phyloP scores from a whole-genome alignment of 2,797 vertebrate genomes.

The Xiphophorus birchmanni region DNA sequence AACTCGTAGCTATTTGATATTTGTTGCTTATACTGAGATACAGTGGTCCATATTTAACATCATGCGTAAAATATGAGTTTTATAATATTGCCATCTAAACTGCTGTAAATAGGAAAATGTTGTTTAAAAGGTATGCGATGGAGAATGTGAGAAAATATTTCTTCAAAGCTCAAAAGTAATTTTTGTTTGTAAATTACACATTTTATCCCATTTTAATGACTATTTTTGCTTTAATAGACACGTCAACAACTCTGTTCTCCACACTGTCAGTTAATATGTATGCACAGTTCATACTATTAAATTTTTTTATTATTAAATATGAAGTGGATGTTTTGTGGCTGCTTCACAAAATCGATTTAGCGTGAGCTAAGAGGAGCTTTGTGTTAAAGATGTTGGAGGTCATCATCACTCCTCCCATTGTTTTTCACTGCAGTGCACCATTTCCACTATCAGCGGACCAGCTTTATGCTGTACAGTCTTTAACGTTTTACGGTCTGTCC shows the following conservation, averaged over 20 bases:
- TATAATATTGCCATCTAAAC: constrained; percentile 4
- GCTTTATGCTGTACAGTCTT: not conserved
- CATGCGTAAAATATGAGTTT: constrained; percentile 8
- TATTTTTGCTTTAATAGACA: not conserved
- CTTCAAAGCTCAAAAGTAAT: not conserved
- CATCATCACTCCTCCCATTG: constrained; percentile 9
- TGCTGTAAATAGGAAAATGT: not conserved
- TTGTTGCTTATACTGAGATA: constrained; percentile 15
- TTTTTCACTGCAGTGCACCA: constrained; percentile 33
- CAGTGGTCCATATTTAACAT: constrained; percentile 20
- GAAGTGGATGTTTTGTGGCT: not conserved
- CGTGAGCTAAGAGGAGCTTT: not conserved
- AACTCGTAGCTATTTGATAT: not conserved
- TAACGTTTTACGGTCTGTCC: not conserved
- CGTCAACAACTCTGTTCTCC: not conserved
- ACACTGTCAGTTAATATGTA: not conserved
- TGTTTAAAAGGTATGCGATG: not conserved
- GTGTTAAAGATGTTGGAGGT: constrained; percentile 17
- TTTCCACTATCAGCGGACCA: not conserved
- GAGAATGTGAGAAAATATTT: not conserved
- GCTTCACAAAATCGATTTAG: not conserved
- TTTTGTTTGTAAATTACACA: not conserved
- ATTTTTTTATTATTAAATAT: constrained; percentile 1
- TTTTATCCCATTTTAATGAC: not conserved
- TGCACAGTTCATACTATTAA: not conserved